phyloP scores from a whole-genome alignment of 2,888 invertebrate species.

The Ellobium chinense region DNA sequence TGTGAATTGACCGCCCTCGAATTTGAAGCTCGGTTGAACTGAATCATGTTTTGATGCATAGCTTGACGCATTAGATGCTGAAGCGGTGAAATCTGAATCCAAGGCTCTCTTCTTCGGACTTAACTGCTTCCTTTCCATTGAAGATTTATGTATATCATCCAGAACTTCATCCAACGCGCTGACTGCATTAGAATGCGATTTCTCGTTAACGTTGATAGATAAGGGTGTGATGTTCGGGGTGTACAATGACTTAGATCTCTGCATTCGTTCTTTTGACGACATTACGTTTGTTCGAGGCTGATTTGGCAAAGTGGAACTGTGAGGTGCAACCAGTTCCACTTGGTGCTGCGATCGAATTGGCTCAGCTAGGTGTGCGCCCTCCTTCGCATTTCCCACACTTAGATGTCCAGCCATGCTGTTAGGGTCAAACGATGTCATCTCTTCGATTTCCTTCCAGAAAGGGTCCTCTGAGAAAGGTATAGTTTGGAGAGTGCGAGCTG shows the following conservation, averaged over 20 bases:
- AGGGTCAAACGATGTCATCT: constrained; percentile 68
- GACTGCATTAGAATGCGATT: constrained; percentile 56
- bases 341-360: constrained; percentile 25
- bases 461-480: constrained; percentile 74
- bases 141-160: constrained; percentile 65
- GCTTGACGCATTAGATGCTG: background rate
- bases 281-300: constrained; percentile 43
- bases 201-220: constrained; percentile 54
- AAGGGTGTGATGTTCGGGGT: constrained; percentile 68
- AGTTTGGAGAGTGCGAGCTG: constrained; percentile 71
- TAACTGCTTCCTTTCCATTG: constrained; percentile 65
- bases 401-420: constrained; percentile 45
- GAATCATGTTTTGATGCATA: background rate
- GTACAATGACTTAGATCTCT: constrained; percentile 58
- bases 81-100: background rate
- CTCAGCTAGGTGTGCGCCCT: background rate
- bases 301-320: constrained; percentile 52
- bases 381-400: constrained; percentile 11
- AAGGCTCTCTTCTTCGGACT: constrained; percentile 46
- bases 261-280: constrained; percentile 50
- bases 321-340: constrained; percentile 43
- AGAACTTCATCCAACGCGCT: constrained; percentile 72
- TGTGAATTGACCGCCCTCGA: constrained; percentile 25
- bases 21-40: background rate
- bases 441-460: constrained; percentile 73